These are phyloP conservation scores for Tupaia tana DNA, from an alignment of 2,113 vertebrate species.

Conservation along the genomic window DNA sequence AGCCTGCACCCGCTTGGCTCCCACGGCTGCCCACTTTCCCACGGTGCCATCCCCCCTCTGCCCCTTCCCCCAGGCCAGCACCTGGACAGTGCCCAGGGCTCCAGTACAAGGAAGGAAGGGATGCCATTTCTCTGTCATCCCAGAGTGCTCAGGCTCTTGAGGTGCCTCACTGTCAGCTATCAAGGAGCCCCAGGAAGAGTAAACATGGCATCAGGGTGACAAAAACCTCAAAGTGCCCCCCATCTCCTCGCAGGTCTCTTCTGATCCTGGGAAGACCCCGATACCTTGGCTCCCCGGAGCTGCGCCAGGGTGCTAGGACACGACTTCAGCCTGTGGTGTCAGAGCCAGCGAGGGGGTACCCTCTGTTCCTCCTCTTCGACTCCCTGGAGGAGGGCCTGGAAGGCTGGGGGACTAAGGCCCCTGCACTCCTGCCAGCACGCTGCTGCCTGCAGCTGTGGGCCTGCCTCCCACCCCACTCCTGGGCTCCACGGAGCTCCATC, in stretches of 20 bases:
- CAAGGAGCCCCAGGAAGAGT: not conserved
- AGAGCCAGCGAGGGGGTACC: slow-evolving; percentile 32
- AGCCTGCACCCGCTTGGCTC: slow-evolving; percentile 74
- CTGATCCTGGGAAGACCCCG: slow-evolving; percentile 35
- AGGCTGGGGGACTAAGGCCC: not conserved
- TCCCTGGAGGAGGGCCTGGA: slow-evolving; percentile 48
- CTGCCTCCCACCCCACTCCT: slow-evolving; percentile 10
- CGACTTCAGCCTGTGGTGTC: not conserved
- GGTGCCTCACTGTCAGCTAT: not conserved
- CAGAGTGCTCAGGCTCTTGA: slow-evolving; percentile 30
- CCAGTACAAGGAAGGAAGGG: slow-evolving; percentile 42
- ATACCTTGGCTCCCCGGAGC: slow-evolving; percentile 28
- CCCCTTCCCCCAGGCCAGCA: slow-evolving; percentile 52
- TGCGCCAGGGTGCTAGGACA: slow-evolving; percentile 6
- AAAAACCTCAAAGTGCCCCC: not conserved
- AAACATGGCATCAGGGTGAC: not conserved
- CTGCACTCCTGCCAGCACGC: not conserved
- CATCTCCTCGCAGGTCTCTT: not conserved
- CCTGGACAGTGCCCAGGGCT: slow-evolving; percentile 53
- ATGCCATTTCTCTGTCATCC: slow-evolving; percentile 48
- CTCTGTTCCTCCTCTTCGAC: not conserved
- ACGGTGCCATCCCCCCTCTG: slow-evolving; percentile 70
- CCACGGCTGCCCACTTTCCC: slow-evolving; percentile 81
- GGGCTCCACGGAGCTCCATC: slow-evolving; percentile 23
- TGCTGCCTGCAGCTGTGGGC: not conserved